These are phyloP conservation scores for Lipophrys pholis DNA, from an alignment of 2,113 vertebrate species.

Conservation along the genomic window DNA sequence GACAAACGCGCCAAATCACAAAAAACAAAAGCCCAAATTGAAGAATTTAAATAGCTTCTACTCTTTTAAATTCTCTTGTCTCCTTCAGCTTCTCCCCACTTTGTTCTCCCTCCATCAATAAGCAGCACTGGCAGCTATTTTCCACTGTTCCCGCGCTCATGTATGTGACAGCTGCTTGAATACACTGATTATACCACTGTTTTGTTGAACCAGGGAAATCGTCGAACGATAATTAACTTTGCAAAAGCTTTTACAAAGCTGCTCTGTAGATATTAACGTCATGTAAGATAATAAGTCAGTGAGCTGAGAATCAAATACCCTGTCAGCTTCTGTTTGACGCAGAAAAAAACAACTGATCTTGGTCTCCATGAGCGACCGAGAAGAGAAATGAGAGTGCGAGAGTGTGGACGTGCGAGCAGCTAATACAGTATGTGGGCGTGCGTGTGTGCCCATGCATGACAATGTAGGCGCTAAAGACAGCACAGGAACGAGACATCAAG, in stretches of 20 bases:
- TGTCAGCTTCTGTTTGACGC: conserved; percentile 23
- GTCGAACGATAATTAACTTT: conserved; percentile 35
- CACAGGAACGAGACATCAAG: conserved; percentile 48
- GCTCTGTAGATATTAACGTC: conserved; percentile 14
- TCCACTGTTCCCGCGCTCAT: conserved; percentile 28
- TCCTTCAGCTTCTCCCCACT: conserved; percentile 39
- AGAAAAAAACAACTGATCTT: conserved; percentile 24
- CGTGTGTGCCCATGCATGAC: conserved; percentile 27
- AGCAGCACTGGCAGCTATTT: conserved; percentile 37
- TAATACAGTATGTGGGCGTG: conserved; percentile 41
- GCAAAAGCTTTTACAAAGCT: neutral
- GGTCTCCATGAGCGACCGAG: conserved; percentile 28
- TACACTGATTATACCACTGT: conserved; percentile 35
- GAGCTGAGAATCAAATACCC: conserved; percentile 19
- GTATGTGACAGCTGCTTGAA: conserved; percentile 60
- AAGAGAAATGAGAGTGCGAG: conserved; percentile 45
- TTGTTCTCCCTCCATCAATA: conserved; percentile 16
- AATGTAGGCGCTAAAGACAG: conserved; percentile 44
- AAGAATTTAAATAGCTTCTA: conserved; percentile 42
- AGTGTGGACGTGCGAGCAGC: conserved; percentile 33
- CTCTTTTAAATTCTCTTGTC: conserved; percentile 32
- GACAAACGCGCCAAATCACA: conserved; percentile 17
- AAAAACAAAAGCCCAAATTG: conserved; percentile 4
- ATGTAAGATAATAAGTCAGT: conserved; percentile 37
- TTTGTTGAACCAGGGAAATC: conserved; percentile 34